Evolutionary conservation across 2,113 vertebrate species (phyloP).

Genomic region (Xenus cinereus): DNA sequence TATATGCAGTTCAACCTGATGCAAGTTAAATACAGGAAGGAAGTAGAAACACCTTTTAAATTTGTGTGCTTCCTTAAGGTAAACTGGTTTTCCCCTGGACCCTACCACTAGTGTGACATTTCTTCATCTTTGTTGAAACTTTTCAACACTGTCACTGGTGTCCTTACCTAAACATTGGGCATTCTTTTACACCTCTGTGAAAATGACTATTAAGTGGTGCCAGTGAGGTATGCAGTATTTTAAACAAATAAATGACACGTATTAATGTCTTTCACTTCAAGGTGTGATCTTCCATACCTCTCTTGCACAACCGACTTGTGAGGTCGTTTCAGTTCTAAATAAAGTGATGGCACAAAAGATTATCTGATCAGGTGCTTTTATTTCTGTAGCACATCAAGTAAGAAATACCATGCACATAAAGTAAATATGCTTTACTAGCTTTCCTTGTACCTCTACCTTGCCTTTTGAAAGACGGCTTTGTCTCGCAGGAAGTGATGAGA

Average conservation of each 20-base stretch:
- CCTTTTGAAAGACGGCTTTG: background rate
- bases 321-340: background rate
- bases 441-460: background rate
- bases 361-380: background rate
- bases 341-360: background rate
- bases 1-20: background rate
- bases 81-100: background rate
- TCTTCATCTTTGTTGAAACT: background rate
- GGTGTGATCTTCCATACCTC: background rate
- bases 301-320: background rate
- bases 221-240: background rate
- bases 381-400: background rate
- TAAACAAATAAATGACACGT: background rate
- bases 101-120: background rate
- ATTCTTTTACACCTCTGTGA: background rate
- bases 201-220: background rate
- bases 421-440: background rate
- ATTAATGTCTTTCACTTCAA: background rate
- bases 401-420: background rate
- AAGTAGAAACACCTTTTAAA: background rate
- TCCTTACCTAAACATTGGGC: background rate
- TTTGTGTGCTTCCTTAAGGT: background rate
- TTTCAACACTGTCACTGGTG: background rate
- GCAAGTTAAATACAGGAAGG: background rate
- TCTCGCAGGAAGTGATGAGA: background rate